Evolutionary conservation across 2,113 vertebrate genomes (phyloP).

Genomic region (Carettochelys insculpta): DNA sequence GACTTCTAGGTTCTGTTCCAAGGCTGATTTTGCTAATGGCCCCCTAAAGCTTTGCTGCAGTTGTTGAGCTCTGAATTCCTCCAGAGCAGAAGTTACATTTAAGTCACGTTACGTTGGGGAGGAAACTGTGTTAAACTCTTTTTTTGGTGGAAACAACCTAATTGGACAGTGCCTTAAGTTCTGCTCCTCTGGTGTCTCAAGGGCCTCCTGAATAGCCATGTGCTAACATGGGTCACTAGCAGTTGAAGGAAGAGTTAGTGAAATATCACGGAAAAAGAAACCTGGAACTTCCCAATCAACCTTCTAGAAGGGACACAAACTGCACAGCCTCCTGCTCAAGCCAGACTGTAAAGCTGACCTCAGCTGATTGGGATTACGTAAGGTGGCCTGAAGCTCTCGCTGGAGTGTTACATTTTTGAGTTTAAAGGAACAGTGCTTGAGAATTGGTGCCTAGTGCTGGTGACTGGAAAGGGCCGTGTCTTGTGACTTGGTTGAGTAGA

Average conservation of each 20-base stretch:
- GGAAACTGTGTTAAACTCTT: neutral
- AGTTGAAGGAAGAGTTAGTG: neutral
- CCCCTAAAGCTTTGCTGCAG: no score
- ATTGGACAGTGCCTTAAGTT: neutral
- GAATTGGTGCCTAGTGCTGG: neutral
- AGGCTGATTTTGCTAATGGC: no score
- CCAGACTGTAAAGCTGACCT: neutral
- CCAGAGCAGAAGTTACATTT: no score
- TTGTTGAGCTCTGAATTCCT: no score
- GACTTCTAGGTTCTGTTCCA: neutral
- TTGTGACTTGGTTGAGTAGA: accelerated
- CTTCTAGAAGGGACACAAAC: neutral
- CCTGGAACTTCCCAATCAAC: neutral
- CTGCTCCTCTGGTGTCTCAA: constrained; percentile 15
- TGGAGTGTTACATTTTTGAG: neutral
- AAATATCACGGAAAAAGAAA: neutral
- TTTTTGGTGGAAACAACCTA: neutral
- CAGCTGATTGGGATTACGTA: neutral
- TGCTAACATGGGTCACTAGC: neutral
- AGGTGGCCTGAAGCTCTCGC: neutral
- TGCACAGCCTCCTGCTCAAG: neutral
- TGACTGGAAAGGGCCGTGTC: neutral
- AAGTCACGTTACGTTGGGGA: neutral
- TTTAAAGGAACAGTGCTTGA: neutral
- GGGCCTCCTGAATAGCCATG: neutral